Evolutionary conservation across 2,888 invertebrate species (phyloP), one percentile per base, ranked within the genome.

Genomic region (Conchocele bisecta): DNA sequence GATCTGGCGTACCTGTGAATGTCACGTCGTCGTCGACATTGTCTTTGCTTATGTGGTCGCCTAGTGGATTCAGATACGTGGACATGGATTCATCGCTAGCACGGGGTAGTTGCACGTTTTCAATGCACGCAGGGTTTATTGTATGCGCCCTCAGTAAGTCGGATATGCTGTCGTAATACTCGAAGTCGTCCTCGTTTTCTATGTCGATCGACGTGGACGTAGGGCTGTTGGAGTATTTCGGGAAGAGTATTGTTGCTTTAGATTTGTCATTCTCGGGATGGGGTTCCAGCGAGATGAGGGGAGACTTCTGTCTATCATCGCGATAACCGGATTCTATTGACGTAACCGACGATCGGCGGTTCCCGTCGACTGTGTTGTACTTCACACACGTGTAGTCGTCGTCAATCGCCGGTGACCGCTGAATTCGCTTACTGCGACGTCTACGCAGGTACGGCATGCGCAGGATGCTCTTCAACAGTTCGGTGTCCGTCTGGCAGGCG

Each of bases 401-500:
- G 29, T 70, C 73, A 5, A 73, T 70, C 11, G 73, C 73, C 6
- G 41, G 46, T 31, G 73, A 60, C 9, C 65, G 56, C 33, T 70
- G 64, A 6, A 77, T 70, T 17, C 64, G 58, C 51, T 74, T 73
- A 17, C 73, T 73, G n/a, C 60, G 57, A 4, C 70, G 53, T 17
- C 70, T 42, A 4, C 73, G 65, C 48, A 77, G 56, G 41, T 77
- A 71, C n/a, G 70, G 58, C 58, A 72, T 67, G 41, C 56, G 26
- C 26, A 61, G 33, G 35, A 77, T 65, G 41, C 72, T 57, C 24
- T 82, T 69, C 31, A 79, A 67, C 15, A 85, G 68, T 3, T 81
- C 82, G 0, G 77, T 63, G 41, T 81, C 82, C 0, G 86, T 86
- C 56, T 86, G 86, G 37, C 83, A 83, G 6, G 66, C 75, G 1